These are phyloP conservation scores for Bovichtus variegatus DNA, from an alignment of 2,797 vertebrate genomes.

Conservation along the genomic window DNA sequence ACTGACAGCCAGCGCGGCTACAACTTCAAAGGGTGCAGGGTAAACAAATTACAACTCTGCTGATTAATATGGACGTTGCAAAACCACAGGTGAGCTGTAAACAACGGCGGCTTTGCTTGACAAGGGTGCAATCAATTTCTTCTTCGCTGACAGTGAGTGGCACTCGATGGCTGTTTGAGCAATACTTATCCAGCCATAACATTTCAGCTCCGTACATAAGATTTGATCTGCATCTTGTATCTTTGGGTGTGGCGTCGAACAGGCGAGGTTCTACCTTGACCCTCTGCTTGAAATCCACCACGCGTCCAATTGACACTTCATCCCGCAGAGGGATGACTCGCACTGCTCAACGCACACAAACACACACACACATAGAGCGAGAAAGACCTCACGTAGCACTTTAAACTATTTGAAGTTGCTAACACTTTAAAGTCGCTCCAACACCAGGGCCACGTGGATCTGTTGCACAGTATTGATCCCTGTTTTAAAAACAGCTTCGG, in stretches of 20 bases:
- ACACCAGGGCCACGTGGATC: constrained; percentile 7
- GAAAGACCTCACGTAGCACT: constrained; percentile 27
- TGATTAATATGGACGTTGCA: constrained; percentile 7
- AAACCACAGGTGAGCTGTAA: constrained; percentile 16
- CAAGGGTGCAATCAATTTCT: constrained; percentile 20
- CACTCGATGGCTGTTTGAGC: not conserved
- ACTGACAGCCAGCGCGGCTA: not conserved
- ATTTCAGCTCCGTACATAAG: not conserved
- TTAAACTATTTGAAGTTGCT: too few species aligned
- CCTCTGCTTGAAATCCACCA: constrained; percentile 31
- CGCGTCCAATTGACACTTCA: constrained; percentile 51
- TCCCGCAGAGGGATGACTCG: constrained; percentile 52
- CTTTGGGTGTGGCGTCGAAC: constrained; percentile 16
- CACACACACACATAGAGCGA: constrained; percentile 4
- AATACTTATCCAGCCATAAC: not conserved
- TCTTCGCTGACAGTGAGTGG: not conserved
- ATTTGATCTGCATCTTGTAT: not conserved
- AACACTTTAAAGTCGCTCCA: constrained; percentile 17
- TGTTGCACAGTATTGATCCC: constrained; percentile 6
- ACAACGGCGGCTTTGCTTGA: constrained; percentile 16
- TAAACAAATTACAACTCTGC: not conserved
- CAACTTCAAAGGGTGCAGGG: not conserved
- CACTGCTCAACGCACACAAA: constrained; percentile 30
- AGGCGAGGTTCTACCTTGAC: constrained; percentile 18
- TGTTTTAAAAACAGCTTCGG: not conserved